Percentiles rank a stretch among this genome's conserved stretches.
Conservation (phyloP, 1,140 invertebrate genomes). For the Vollenhovia emeryi region DNA sequence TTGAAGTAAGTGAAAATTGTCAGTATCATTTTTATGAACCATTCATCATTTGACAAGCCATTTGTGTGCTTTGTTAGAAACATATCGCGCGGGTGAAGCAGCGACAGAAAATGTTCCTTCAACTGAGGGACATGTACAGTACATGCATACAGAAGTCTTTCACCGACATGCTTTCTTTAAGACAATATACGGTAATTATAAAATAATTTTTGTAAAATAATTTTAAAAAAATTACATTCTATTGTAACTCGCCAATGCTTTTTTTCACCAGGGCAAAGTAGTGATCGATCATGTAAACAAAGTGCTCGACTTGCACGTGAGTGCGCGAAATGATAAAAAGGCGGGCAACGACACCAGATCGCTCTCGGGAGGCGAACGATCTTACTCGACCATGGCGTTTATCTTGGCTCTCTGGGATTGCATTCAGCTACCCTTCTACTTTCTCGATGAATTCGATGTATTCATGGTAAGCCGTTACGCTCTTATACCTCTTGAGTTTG, state of each 20-base stretch:
- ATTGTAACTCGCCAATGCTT: neutral
- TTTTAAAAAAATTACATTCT: neutral
- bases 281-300: slow-evolving; percentile 87
- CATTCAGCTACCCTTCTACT: slow-evolving; percentile 96
- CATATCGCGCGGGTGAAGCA: slow-evolving; percentile 76
- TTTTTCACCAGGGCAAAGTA: slow-evolving; percentile 86
- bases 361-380: slow-evolving; percentile 97
- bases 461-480: slow-evolving; percentile 92
- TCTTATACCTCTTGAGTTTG: slow-evolving; percentile 9
- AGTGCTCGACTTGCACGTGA: slow-evolving; percentile 87
- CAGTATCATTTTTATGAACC: neutral
- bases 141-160: slow-evolving; percentile 84
- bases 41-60: neutral
- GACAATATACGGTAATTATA: slow-evolving; percentile 84
- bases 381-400: slow-evolving; percentile 97
- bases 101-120: slow-evolving; percentile 80
- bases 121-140: slow-evolving; percentile 83
- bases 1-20: slow-evolving; percentile 70
- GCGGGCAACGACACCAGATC: slow-evolving; percentile 83
- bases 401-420: slow-evolving; percentile 97
- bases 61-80: slow-evolving; percentile 74
- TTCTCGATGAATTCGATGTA: slow-evolving; percentile 99
- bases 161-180: slow-evolving; percentile 82
- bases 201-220: slow-evolving; percentile 29
- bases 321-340: slow-evolving; percentile 83